A percentile compares a stretch with the other conserved stretches of the same genome.
Evolutionary conservation across 2,888 invertebrate species (phyloP).

Genomic region (Meiosimyza decipiens): DNA sequence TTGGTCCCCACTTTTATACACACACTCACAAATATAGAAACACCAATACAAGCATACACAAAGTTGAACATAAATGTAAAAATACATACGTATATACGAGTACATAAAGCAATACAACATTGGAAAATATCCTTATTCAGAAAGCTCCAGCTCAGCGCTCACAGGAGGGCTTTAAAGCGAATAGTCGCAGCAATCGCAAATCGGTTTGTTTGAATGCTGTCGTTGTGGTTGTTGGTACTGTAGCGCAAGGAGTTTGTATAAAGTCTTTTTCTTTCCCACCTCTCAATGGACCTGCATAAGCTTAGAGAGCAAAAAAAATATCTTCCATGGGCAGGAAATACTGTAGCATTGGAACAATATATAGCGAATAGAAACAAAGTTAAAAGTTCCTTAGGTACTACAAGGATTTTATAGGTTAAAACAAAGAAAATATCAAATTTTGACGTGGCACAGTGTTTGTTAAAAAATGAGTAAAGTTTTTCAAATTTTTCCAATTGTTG

Average conservation of each 20-base stretch:
- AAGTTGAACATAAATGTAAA: not conserved
- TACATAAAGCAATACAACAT: slow-evolving; percentile 8
- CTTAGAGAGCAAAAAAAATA: not conserved
- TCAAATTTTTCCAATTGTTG: no score
- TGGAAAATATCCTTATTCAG: slow-evolving; percentile 26
- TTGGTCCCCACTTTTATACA: slow-evolving; percentile 13
- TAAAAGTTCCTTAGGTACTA: no score
- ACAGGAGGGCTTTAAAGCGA: slow-evolving; percentile 37
- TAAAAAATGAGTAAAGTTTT: no score
- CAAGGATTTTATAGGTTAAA: no score
- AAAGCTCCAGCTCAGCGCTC: slow-evolving; percentile 31
- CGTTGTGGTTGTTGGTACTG: slow-evolving; percentile 5
- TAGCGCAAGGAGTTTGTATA: not conserved
- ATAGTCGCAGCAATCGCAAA: slow-evolving; percentile 24
- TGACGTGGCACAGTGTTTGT: no score
- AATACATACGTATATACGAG: not conserved
- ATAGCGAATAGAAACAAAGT: not conserved
- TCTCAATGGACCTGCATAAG: not conserved
- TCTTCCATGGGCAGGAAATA: not conserved
- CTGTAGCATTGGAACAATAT: not conserved
- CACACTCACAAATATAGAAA: not conserved
- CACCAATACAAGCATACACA: not conserved
- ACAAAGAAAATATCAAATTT: no score
- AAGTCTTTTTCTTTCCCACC: not conserved
- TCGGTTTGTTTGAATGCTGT: slow-evolving; percentile 16